Base-by-base conservation (phyloP, 2,888 invertebrate genomes). In the Nyleta sp. region DNA sequence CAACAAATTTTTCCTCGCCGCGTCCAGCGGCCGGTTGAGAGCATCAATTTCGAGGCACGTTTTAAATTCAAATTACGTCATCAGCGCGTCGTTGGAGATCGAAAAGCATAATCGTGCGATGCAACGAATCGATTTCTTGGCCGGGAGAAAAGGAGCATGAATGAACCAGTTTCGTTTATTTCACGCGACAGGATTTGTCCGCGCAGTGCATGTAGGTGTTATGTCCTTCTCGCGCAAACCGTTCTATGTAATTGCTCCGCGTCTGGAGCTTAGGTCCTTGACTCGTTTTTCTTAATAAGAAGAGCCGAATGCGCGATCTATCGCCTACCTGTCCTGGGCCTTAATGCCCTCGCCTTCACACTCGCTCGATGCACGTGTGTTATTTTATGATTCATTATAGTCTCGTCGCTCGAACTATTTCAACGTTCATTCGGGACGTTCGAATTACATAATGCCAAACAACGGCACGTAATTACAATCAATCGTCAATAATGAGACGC, bases 271-370 rank as follows among this genome's bases (percentile, higher is more conserved):
- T 53, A 78, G 81, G 71, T 83, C 88, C 90, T 90, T 89, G 89
- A 89, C 89, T 90, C 85, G 86, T 80, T 90, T 90, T 88, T 86
- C 89, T 87, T 88, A 88, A 88, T 87, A 87, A 89, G 87, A 87
- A 84, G 83, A 80, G 80, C 84, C 85, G 81, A 86, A 86, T 82
- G 80, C 83, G 73, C 28, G 83, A 84, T 87, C 84, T 84, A 85
- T 85, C 82, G 82, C 75, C 80, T 80, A 72, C 78, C 81, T 80
- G 80, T 80, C 76, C 60, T 55, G 77, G 70, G 60, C 73, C 71
- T 74, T 82, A 65, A 52, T 74, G 67, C 74, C 70, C 65, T 78
- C 67, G 31, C 75, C 71, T 67, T 76, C 55, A 52, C 68, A 53
- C 57, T 68, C 55, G 42, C 50, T 46, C 40, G 48, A 48, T 57